Evolutionary conservation across 2,113 vertebrate species (phyloP), one percentile per base, ranked within the genome.

Genomic region (Nycticebus coucang): DNA sequence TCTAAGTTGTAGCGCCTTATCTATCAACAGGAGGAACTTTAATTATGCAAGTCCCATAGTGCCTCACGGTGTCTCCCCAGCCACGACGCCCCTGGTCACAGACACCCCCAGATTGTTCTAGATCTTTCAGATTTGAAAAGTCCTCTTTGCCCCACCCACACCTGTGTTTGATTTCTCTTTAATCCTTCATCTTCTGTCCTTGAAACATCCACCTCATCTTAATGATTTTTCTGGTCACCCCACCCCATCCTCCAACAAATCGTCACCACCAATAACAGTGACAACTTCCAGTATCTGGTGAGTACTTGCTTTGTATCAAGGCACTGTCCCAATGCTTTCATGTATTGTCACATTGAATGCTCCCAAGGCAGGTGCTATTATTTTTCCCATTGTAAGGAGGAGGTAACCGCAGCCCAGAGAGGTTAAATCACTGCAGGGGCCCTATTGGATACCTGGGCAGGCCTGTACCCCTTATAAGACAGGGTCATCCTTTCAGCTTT

Each of bases 281-380:
- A 11, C n/a, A 7, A 17, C n/a, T 50, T n/a, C 22, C 30, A 6
- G 12, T 22, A 0, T 10, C 41, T 59, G 45, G 0, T 0, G 24
- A 69, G n/a, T 8, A 15, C 28, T 45, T 13, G 30, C 50, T 15
- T 14, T 17, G 33, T 4, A 4, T 5, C 7, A 7, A 3, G 59
- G 15, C 7, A 3, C 28, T 17, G 22, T 41, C 68, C 50, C 64
- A 19, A 28, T 37, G 22, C 4, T 50, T 26, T 2, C 0, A 6
- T 1, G 21, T 37, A 14, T 30, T 1, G 9, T 21, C 53, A 50
- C n/a, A 50, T 5, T 30, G 7, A 50, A 50, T 77, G 75, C 75
- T n/a, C 50, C 0, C 1, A 1, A 59, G 62, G 35, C 59, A 64
- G 74, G 62, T 12, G 0, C 33, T 55, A 2, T 10, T 62, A 5